phyloP scores from a whole-genome alignment of 2,888 invertebrate genomes.

The Andricus quercusramuli region DNA sequence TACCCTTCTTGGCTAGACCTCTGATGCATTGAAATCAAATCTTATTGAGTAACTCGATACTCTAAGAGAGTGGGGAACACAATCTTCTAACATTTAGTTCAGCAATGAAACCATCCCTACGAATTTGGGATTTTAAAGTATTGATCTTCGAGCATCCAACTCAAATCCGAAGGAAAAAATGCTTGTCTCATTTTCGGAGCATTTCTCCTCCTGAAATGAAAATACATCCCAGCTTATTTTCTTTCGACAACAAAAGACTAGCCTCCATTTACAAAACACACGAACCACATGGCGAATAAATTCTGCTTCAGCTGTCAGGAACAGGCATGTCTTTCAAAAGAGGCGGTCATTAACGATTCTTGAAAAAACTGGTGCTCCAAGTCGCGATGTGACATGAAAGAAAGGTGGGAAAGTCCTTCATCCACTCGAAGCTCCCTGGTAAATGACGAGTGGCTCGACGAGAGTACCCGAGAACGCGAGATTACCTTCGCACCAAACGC shows the following conservation, averaged over 20 bases:
- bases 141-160: no score
- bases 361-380: constrained; percentile 1
- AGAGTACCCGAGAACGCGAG: constrained; percentile 25
- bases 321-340: constrained; percentile 9
- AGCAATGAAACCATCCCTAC: not conserved
- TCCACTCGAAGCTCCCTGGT: constrained; percentile 14
- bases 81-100: not conserved
- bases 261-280: not conserved
- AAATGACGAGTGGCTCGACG: constrained; percentile 23
- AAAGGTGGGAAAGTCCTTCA: constrained; percentile 24
- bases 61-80: not conserved
- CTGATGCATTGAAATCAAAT: not conserved
- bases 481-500: constrained; percentile 29
- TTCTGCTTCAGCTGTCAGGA: not conserved
- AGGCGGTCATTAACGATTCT: constrained; percentile 13
- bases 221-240: not conserved
- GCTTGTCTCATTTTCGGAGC: not conserved
- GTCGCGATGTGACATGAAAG: constrained; percentile 8
- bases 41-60: not conserved
- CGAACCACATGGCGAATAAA: not conserved
- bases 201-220: not conserved
- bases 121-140: no score
- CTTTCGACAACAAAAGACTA: constrained; percentile 2
- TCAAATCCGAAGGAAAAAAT: no score
- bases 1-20: not conserved